These are phyloP conservation scores for Microctonus hyperodae DNA, from an alignment of 2,888 invertebrate genomes.

Conservation along the genomic window DNA sequence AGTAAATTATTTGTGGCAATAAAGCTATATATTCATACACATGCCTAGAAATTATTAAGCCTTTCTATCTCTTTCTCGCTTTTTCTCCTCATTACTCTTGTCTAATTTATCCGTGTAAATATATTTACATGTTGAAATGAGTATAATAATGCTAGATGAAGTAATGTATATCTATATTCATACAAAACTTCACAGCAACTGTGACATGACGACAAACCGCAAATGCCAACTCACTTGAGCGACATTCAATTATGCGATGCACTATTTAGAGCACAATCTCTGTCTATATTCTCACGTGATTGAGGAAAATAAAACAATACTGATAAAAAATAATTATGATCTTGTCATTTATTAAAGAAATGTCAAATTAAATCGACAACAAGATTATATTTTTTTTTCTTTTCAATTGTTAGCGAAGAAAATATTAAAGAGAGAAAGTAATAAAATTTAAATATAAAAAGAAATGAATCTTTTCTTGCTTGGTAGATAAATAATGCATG, in stretches of 20 bases:
- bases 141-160: not conserved
- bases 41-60: not conserved
- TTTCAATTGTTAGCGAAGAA: no score
- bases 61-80: no score
- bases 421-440: not conserved
- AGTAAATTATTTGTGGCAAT: not conserved
- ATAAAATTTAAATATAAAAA: not conserved
- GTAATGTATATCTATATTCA: not conserved
- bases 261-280: slow-evolving; percentile 33
- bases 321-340: not conserved
- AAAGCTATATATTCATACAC: not conserved
- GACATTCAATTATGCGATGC: slow-evolving; percentile 57
- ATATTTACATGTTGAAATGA: not conserved
- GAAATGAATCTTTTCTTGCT: not conserved
- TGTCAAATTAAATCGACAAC: not conserved
- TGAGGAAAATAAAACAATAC: not conserved
- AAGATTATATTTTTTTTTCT: no score
- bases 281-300: slow-evolving; percentile 39
- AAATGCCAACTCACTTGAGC: slow-evolving; percentile 38
- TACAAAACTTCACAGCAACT: not conserved
- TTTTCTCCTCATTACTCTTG: no score
- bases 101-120: not conserved
- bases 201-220: slow-evolving; percentile 4
- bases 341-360: not conserved
- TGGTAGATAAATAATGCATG: slow-evolving; percentile 1